Percentiles rank a stretch among this genome's conserved stretches.
Conservation (phyloP, 2,888 invertebrate genomes). For the Trachelus iudaicus region DNA sequence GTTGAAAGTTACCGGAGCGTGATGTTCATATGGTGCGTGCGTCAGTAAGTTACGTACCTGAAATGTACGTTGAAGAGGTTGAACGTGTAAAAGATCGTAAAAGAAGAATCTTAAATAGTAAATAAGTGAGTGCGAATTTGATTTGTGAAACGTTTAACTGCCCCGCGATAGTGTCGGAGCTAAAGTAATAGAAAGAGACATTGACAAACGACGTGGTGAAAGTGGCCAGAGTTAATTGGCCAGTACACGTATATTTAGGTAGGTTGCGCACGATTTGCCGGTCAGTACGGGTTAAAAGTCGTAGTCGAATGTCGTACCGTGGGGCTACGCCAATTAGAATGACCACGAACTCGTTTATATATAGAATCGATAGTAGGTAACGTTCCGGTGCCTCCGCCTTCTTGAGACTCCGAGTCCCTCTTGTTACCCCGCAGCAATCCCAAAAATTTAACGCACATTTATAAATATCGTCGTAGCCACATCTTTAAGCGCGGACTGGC, state of each 20-base stretch:
- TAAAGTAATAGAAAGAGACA: background rate
- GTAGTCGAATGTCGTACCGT: background rate
- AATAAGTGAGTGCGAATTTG: background rate
- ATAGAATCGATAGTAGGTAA: constrained; percentile 17
- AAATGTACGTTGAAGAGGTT: background rate
- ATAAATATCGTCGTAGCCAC: constrained; percentile 16
- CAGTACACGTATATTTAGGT: background rate
- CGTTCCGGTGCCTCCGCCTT: constrained; percentile 3
- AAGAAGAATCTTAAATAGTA: background rate
- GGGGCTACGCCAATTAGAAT: background rate
- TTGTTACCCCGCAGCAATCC: constrained; percentile 1
- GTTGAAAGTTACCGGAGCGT: background rate
- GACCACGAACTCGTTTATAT: constrained; percentile 14
- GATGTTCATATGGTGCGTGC: background rate
- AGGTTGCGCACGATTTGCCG: background rate
- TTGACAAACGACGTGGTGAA: background rate
- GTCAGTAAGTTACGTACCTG: background rate
- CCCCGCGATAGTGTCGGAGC: background rate
- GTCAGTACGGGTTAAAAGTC: background rate
- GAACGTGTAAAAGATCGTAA: no score
- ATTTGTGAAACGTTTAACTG: background rate
- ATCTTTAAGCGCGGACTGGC: background rate
- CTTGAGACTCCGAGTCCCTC: background rate
- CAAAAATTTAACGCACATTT: constrained; percentile 8
- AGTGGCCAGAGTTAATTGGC: background rate